Evolutionary conservation across 1,140 invertebrate species (phyloP), one percentile per base, ranked within the genome.

Genomic region (Colletes gigas): DNA sequence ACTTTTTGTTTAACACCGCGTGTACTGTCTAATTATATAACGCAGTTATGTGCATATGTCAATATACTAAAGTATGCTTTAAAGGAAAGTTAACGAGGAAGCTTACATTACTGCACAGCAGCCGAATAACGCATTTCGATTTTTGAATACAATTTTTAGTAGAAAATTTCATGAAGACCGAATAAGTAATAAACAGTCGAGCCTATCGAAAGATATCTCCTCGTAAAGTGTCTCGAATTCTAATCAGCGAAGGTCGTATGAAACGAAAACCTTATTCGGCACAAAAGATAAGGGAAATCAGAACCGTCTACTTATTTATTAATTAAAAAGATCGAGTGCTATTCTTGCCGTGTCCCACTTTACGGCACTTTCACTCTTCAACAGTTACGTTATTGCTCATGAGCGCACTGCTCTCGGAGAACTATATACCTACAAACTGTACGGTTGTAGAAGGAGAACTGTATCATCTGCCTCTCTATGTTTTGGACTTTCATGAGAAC

Each of bases 291-390:
- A 30, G 15, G 19, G 50, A 39, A 76, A 72, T 77, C 47, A 57
- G 62, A 66, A 57, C 21, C 21, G 65, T 82, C 83, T 73, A 71
- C 73, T 67, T 87, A 88, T 90, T 91, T 91, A 91, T 90, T 91
- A 92, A 91, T 92, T 89, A 89, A 82, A 50, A 88, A 89, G 83
- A 80, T 77, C 66, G 66, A 71, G 78, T 73, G 78, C 68, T 87
- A 83, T 90, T 89, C 86, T 70, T 67, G 75, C 57, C 41, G 70
- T 86, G 91, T 88, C 82, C 90, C 84, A 92, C 90, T 91, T 92
- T 88, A 81, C 86, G 67, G 75, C 74, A 92, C 91, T 92, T 92
- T 92, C 91, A 92, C 91, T 92, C 90, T 92, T 90, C 84, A 89
- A 83, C 86, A 89, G 90, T 91, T 92, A 92, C 90, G 91, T 91